Evolutionary conservation across 1,140 invertebrate genomes (phyloP).

Genomic region (Panagrolaimus sp.): DNA sequence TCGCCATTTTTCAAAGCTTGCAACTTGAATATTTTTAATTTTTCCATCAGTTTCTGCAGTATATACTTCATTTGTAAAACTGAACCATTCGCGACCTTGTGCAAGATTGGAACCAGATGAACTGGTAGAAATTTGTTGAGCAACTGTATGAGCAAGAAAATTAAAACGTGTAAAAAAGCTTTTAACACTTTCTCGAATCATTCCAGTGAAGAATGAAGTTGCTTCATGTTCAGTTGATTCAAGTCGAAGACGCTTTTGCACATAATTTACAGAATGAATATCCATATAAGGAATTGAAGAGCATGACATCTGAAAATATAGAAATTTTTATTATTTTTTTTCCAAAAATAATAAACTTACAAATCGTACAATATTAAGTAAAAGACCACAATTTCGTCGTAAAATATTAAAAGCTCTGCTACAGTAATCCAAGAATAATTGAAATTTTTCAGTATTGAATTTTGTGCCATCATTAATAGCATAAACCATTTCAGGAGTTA

Average conservation of each 20-base stretch:
- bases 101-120: slow-evolving; percentile 73
- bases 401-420: slow-evolving; percentile 94
- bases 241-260: slow-evolving; percentile 80
- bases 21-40: slow-evolving; percentile 76
- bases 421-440: slow-evolving; percentile 93
- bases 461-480: slow-evolving; percentile 91
- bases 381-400: slow-evolving; percentile 77
- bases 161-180: slow-evolving; percentile 51
- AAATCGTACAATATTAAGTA: slow-evolving; percentile 85
- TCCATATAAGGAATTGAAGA: slow-evolving; percentile 90
- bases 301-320: slow-evolving; percentile 74
- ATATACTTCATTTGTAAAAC: slow-evolving; percentile 13
- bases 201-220: slow-evolving; percentile 80
- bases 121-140: slow-evolving; percentile 60
- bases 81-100: slow-evolving; percentile 72
- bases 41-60: slow-evolving; percentile 83
- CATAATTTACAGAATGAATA: slow-evolving; percentile 80
- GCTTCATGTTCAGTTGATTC: slow-evolving; percentile 86
- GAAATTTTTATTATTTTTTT: no score
- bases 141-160: slow-evolving; percentile 69
- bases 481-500: slow-evolving; percentile 97
- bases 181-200: slow-evolving; percentile 66
- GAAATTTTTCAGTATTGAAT: slow-evolving; percentile 83
- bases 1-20: slow-evolving; percentile 85
- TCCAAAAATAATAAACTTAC: slow-evolving; percentile 65